Conservation (phyloP, 1,140 invertebrate species). For the Rhagoletis pomonella region DNA sequence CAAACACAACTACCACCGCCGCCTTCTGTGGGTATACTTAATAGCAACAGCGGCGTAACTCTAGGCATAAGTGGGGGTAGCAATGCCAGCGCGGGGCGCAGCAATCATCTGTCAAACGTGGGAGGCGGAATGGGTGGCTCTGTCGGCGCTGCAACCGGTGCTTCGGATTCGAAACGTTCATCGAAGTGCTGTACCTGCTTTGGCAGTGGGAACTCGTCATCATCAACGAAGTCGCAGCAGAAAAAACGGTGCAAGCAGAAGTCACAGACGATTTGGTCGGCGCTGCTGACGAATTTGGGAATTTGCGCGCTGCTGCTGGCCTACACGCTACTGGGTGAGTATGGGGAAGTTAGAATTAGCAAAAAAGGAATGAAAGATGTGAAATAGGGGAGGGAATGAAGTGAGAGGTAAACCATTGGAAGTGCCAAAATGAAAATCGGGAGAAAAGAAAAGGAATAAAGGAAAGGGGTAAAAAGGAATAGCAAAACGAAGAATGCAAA, state of each 20-base stretch:
- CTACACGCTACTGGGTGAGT: constrained; percentile 86
- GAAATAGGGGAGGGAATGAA: too few species aligned
- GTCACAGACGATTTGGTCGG: constrained; percentile 75
- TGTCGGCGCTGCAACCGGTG: constrained; percentile 6
- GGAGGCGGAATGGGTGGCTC: not conserved
- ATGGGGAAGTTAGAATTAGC: too few species aligned
- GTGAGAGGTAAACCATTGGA: too few species aligned
- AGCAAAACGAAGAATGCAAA: too few species aligned
- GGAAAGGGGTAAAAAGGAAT: too few species aligned
- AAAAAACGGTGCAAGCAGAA: constrained; percentile 66
- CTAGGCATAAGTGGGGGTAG: constrained; percentile 59
- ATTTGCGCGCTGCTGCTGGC: constrained; percentile 90
- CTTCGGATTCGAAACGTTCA: constrained; percentile 47
- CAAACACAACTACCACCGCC: constrained; percentile 15
- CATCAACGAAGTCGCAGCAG: constrained; percentile 61
- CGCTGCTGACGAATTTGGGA: constrained; percentile 89
- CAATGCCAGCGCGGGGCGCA: constrained; percentile 25
- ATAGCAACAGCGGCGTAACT: constrained; percentile 52
- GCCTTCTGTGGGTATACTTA: constrained; percentile 18
- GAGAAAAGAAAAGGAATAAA: too few species aligned
- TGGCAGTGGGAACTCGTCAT: constrained; percentile 54
- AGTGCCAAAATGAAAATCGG: too few species aligned
- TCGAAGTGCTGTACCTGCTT: constrained; percentile 68
- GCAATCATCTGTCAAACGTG: not conserved
- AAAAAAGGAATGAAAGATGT: too few species aligned